phyloP scores from a whole-genome alignment of 2,888 invertebrate species.

The Caradrina clavipalpis region DNA sequence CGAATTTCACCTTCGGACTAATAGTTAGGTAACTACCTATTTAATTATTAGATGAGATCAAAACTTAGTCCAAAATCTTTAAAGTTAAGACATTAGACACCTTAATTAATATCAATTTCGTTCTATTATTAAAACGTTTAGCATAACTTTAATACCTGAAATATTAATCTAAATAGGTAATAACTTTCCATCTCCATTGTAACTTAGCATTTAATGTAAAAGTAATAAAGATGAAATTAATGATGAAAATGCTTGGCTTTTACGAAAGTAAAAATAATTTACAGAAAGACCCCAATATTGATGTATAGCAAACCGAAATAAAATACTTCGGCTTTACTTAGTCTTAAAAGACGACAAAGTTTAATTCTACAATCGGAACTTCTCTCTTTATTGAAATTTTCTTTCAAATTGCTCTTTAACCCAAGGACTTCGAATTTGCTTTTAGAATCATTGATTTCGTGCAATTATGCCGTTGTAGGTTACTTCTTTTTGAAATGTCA shows the following conservation, averaged over 20 bases:
- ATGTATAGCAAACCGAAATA: slow-evolving; percentile 24
- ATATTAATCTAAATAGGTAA: background rate
- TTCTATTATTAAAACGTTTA: slow-evolving; percentile 3
- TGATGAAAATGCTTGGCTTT: slow-evolving; percentile 1
- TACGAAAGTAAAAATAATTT: slow-evolving; percentile 22
- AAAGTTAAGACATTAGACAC: background rate
- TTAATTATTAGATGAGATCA: slow-evolving; percentile 16
- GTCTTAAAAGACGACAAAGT: slow-evolving; percentile 39
- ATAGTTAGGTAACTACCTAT: background rate
- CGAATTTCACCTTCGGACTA: background rate
- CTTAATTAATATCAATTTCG: slow-evolving; percentile 5
- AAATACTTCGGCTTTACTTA: slow-evolving; percentile 28
- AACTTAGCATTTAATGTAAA: background rate
- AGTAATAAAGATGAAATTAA: background rate
- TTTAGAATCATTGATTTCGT: slow-evolving; percentile 19
- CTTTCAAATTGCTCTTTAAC: slow-evolving; percentile 30
- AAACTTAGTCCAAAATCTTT: slow-evolving; percentile 9
- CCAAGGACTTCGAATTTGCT: slow-evolving; percentile 35
- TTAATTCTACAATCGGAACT: slow-evolving; percentile 51
- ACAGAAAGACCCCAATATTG: slow-evolving; percentile 28
- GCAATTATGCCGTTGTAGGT: slow-evolving; percentile 8
- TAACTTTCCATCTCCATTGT: background rate
- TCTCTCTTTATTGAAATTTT: slow-evolving; percentile 44
- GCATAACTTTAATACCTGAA: background rate
- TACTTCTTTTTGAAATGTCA: background rate